Evolutionary conservation across 2,797 vertebrate species (phyloP).

Genomic region (Danio jaintianensis): DNA sequence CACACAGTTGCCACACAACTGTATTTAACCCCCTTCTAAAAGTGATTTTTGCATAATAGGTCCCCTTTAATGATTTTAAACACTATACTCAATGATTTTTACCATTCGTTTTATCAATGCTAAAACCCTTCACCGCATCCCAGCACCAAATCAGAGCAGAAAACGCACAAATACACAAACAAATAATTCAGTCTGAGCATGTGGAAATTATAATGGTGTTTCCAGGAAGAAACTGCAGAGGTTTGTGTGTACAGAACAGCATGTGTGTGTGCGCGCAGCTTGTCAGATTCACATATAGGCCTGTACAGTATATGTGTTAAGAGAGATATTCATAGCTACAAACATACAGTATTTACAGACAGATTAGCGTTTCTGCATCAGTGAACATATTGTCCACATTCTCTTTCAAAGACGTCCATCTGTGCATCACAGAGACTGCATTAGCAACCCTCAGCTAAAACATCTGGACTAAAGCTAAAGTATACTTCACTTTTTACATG

Average conservation of each 20-base stretch:
- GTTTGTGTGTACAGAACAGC: not conserved
- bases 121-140: too few species aligned
- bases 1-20: too few species aligned
- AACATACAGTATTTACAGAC: not conserved
- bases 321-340: conserved; percentile 8
- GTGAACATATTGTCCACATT: conserved; percentile 3
- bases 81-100: too few species aligned
- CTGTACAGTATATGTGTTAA: not conserved
- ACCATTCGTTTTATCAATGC: too few species aligned
- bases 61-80: too few species aligned
- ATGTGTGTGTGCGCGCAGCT: not conserved
- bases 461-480: not conserved
- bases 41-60: too few species aligned
- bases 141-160: not conserved
- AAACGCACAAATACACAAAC: not conserved
- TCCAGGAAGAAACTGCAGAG: not conserved
- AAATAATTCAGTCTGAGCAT: not conserved
- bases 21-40: too few species aligned
- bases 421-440: not conserved
- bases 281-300: not conserved
- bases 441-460: not conserved
- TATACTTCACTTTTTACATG: too few species aligned
- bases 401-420: not conserved
- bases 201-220: not conserved
- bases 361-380: not conserved